Conservation (phyloP, 2,888 invertebrate species). For the Thalpophila matura region DNA sequence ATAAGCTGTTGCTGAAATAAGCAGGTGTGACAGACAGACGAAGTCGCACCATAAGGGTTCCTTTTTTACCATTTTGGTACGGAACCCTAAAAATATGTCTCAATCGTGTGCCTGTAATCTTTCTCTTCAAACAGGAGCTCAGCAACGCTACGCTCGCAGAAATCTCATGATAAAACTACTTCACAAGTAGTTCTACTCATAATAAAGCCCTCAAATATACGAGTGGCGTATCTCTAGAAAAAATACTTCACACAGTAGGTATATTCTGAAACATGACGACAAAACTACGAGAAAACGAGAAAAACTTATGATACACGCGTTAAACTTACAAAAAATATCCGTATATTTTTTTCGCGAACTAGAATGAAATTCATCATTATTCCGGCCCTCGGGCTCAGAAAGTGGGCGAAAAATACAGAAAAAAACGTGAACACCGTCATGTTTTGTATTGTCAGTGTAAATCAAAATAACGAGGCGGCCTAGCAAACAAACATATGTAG, state of each 20-base stretch:
- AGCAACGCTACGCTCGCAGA: no score
- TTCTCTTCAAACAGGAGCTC: no score
- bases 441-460: slow-evolving; percentile 66
- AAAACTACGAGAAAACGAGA: slow-evolving; percentile 30
- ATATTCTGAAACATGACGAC: slow-evolving; percentile 23
- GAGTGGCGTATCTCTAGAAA: slow-evolving; percentile 24
- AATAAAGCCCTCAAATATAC: slow-evolving; percentile 22
- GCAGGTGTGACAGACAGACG: no score
- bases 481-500: slow-evolving; percentile 60
- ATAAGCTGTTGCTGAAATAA: no score
- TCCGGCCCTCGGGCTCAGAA: slow-evolving; percentile 51
- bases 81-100: no score
- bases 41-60: no score
- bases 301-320: slow-evolving; percentile 48
- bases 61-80: no score
- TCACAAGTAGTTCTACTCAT: slow-evolving; percentile 13
- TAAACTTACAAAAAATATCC: slow-evolving; percentile 54
- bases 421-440: slow-evolving; percentile 52
- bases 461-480: slow-evolving; percentile 65
- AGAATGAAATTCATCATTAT: slow-evolving; percentile 65
- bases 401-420: slow-evolving; percentile 55
- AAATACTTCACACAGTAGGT: slow-evolving; percentile 15
- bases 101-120: no score
- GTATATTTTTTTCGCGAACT: slow-evolving; percentile 39
- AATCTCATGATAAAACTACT: slow-evolving; percentile 23